Evolutionary conservation across 2,797 vertebrate genomes (phyloP).

Genomic region (Euphonia xanthogaster): DNA sequence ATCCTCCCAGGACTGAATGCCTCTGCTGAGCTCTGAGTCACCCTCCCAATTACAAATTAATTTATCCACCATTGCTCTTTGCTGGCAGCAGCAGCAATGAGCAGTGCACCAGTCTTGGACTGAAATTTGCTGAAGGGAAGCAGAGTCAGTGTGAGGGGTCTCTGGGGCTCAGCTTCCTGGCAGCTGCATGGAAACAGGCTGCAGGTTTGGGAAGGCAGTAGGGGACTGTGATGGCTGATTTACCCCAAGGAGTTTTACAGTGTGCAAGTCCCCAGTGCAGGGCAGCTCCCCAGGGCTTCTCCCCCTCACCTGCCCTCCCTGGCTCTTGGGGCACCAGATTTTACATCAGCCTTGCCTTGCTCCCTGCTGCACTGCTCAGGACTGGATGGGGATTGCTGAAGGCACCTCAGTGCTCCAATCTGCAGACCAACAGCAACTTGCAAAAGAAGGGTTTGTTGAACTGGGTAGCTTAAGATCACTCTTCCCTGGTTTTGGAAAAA

Average conservation of each 20-base stretch:
- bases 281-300: background rate
- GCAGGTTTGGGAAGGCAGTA: fast-evolving
- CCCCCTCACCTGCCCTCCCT: background rate
- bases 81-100: background rate
- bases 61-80: background rate
- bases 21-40: background rate
- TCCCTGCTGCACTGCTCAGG: background rate
- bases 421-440: background rate
- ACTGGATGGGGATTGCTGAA: background rate
- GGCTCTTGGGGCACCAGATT: background rate
- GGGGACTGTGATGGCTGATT: background rate
- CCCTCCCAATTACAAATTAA: background rate
- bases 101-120: background rate
- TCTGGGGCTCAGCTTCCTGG: fast-evolving
- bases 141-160: background rate
- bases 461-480: background rate
- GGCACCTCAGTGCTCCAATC: background rate
- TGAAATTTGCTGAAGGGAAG: background rate
- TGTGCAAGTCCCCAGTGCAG: background rate
- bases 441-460: background rate
- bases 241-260: background rate
- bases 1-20: background rate
- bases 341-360: background rate
- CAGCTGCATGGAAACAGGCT: background rate
- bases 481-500: background rate